phyloP scores from a whole-genome alignment of 2,797 vertebrate genomes.

The Glyptemys insculpta region DNA sequence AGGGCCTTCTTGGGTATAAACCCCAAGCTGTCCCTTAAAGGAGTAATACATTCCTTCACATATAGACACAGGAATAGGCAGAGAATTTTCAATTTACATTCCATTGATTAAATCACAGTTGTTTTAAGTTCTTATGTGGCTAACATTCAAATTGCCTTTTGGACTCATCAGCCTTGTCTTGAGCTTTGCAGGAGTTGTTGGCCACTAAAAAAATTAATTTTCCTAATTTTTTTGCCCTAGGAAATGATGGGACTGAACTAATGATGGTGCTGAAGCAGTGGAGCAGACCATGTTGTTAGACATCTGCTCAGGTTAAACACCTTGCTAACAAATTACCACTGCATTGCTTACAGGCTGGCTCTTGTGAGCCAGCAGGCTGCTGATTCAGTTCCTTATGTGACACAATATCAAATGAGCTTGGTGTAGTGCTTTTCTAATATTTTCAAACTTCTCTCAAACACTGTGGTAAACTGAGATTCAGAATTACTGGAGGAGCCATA shows the following conservation, averaged over 20 bases:
- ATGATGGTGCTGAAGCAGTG: background rate
- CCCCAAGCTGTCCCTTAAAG: no score
- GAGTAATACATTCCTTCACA: background rate
- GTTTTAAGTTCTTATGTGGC: background rate
- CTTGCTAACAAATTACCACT: background rate
- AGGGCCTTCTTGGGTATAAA: no score
- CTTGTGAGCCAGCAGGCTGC: fast-evolving
- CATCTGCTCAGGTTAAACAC: background rate
- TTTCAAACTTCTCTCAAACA: background rate
- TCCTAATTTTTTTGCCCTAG: background rate
- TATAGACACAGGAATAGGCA: no score
- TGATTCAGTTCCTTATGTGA: background rate
- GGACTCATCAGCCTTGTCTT: background rate
- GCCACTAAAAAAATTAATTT: background rate
- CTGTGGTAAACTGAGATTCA: background rate
- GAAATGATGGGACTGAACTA: background rate
- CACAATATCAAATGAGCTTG: background rate
- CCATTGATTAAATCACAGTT: background rate
- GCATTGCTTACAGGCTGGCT: background rate
- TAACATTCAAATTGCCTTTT: background rate
- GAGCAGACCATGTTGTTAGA: background rate
- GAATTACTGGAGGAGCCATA: fast-evolving
- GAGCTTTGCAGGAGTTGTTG: background rate
- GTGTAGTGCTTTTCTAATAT: background rate
- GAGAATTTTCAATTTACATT: background rate